These are phyloP conservation scores for Cantharis nigra DNA, from an alignment of 2,888 invertebrate species.

Conservation along the genomic window DNA sequence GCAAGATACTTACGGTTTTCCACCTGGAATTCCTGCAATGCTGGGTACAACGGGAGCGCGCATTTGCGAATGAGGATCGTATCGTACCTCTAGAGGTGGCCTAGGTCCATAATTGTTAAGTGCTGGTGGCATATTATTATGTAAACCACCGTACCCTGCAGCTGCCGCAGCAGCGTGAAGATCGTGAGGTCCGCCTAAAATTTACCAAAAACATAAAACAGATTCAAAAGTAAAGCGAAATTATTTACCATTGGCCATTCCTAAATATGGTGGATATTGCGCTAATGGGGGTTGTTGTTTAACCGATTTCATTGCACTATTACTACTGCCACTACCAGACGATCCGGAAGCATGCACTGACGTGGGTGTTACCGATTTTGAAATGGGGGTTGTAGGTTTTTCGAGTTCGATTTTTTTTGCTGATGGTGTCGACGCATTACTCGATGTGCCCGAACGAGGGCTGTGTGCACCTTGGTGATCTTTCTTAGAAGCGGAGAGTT, in stretches of 20 bases:
- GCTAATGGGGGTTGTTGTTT: slow-evolving; percentile 58
- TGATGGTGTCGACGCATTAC: slow-evolving; percentile 87
- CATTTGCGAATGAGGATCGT: slow-evolving; percentile 71
- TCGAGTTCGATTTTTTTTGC: slow-evolving; percentile 83
- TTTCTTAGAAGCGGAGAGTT: slow-evolving; percentile 74
- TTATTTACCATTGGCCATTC: slow-evolving; percentile 57
- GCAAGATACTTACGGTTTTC: slow-evolving; percentile 77
- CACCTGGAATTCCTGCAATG: slow-evolving; percentile 75
- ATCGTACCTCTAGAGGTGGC: slow-evolving; percentile 67
- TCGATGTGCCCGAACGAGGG: slow-evolving; percentile 82
- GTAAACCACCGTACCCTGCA: slow-evolving; percentile 61
- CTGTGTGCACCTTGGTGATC: slow-evolving; percentile 74
- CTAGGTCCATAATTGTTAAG: slow-evolving; percentile 67
- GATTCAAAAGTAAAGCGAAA: neutral
- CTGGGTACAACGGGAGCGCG: slow-evolving; percentile 68
- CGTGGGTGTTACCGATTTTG: slow-evolving; percentile 88
- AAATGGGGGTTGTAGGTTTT: slow-evolving; percentile 88
- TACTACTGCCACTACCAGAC: slow-evolving; percentile 57
- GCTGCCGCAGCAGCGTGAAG: slow-evolving; percentile 60
- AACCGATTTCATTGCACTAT: slow-evolving; percentile 56
- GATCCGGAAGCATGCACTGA: slow-evolving; percentile 57
- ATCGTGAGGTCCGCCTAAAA: slow-evolving; percentile 60
- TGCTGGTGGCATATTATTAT: slow-evolving; percentile 68
- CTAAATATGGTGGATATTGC: slow-evolving; percentile 68
- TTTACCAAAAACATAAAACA: neutral